Evolutionary conservation across 64 coral and sea anemone species (phyloP).

Genomic region (Pachyseris speciosa): DNA sequence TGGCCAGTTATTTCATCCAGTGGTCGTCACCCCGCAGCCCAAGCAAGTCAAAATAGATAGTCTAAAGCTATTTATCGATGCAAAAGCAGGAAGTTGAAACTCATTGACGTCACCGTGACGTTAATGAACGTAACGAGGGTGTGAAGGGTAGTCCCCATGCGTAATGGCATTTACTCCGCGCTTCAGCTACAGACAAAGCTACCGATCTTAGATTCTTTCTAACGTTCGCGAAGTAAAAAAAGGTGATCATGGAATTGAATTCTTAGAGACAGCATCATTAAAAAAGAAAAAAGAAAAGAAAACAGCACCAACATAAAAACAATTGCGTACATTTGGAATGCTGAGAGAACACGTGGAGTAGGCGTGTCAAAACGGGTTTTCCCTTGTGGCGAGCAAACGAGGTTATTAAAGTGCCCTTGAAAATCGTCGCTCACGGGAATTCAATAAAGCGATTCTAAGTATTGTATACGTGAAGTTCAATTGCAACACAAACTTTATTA

Average conservation of each 20-base stretch:
- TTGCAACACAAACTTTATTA: too few relatives aligned
- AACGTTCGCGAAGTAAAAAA: too few relatives aligned
- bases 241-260: background rate
- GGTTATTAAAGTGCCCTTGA: background rate
- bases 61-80: background rate
- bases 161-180: too few relatives aligned
- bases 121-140: background rate
- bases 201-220: too few relatives aligned
- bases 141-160: conserved; percentile 16
- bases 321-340: background rate
- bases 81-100: background rate
- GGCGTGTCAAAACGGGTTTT: conserved; percentile 10
- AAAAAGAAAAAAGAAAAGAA: background rate
- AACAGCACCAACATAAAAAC: background rate
- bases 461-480: too few relatives aligned
- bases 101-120: background rate
- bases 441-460: background rate
- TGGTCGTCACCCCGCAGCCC: background rate
- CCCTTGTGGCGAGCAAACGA: background rate
- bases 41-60: background rate
- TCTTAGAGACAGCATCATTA: background rate
- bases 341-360: background rate
- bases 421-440: background rate
- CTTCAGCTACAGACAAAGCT: too few relatives aligned
- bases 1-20: background rate